Conservation (phyloP, 92 coral and sea anemone species). For the Ricordea florida region DNA sequence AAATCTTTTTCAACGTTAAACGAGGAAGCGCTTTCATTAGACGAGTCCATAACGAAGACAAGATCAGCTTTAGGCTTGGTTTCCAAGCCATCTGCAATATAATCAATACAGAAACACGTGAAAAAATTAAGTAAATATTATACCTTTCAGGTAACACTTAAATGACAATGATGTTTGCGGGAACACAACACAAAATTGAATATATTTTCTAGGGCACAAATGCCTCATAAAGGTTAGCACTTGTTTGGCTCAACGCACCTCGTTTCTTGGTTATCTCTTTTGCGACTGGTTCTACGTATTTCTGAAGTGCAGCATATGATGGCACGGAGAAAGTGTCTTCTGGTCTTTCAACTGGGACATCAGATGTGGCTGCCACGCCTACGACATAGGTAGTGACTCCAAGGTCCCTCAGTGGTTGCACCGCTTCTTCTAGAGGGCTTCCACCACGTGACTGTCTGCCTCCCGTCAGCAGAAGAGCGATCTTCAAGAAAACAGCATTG, state of each 20-base stretch:
- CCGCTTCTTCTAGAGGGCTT: conserved; percentile 45
- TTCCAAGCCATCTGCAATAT: no score
- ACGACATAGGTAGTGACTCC: conserved; percentile 65
- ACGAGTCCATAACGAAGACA: conserved; percentile 79
- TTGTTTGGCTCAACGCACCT: not conserved
- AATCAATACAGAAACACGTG: no score
- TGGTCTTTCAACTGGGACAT: conserved; percentile 22
- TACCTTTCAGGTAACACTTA: no score
- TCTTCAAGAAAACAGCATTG: not conserved
- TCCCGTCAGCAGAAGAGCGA: conserved; percentile 51
- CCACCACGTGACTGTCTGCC: conserved; percentile 56
- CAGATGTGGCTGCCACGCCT: conserved; percentile 23
- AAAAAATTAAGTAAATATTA: no score
- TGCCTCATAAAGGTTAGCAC: not conserved
- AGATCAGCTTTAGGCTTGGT: conserved; percentile 51
- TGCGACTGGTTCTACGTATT: conserved; percentile 7
- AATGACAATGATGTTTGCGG: no score
- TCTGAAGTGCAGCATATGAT: conserved; percentile 11
- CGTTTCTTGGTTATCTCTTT: not conserved
- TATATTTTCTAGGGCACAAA: not conserved
- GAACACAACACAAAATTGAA: no score
- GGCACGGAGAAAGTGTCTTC: not conserved
- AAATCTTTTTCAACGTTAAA: conserved; percentile 63
- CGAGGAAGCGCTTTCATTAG: conserved; percentile 50
- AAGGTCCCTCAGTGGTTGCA: conserved; percentile 39